phyloP scores from a whole-genome alignment of 2,888 invertebrate genomes.

The Hofmannophila pseudospretella region DNA sequence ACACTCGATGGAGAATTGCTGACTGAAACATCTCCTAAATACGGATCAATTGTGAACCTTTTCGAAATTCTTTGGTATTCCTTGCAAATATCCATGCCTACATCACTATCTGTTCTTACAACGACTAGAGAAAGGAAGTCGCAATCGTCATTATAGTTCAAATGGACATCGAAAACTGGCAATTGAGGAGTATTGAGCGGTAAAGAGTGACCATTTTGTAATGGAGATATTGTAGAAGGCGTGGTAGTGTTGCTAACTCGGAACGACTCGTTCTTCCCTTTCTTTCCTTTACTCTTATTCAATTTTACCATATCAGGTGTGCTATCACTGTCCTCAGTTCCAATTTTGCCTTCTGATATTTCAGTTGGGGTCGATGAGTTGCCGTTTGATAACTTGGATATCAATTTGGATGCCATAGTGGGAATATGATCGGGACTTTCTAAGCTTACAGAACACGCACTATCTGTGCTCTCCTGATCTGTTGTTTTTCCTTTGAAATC shows the following conservation, averaged over 20 bases:
- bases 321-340: constrained; percentile 42
- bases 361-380: constrained; percentile 68
- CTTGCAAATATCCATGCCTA: constrained; percentile 67
- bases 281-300: constrained; percentile 41
- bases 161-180: constrained; percentile 65
- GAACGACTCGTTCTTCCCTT: constrained; percentile 57
- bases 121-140: constrained; percentile 66
- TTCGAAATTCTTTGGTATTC: constrained; percentile 71
- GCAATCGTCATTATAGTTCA: constrained; percentile 64
- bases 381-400: constrained; percentile 68
- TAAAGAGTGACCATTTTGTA: constrained; percentile 65
- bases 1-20: constrained; percentile 69
- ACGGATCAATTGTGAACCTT: constrained; percentile 65
- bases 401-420: constrained; percentile 56
- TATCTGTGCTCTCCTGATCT: constrained; percentile 67
- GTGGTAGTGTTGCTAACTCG: constrained; percentile 61
- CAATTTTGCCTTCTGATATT: constrained; percentile 25
- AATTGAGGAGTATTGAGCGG: constrained; percentile 57
- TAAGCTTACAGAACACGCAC: constrained; percentile 46
- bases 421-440: constrained; percentile 59
- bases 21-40: constrained; percentile 61
- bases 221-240: constrained; percentile 68
- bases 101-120: constrained; percentile 63
- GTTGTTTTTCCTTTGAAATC: constrained; percentile 49
- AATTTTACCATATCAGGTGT: constrained; percentile 62